phyloP scores from a whole-genome alignment of 37 sponge, comb jelly and placozoan species.

The Diacarnus erythraeanus region DNA sequence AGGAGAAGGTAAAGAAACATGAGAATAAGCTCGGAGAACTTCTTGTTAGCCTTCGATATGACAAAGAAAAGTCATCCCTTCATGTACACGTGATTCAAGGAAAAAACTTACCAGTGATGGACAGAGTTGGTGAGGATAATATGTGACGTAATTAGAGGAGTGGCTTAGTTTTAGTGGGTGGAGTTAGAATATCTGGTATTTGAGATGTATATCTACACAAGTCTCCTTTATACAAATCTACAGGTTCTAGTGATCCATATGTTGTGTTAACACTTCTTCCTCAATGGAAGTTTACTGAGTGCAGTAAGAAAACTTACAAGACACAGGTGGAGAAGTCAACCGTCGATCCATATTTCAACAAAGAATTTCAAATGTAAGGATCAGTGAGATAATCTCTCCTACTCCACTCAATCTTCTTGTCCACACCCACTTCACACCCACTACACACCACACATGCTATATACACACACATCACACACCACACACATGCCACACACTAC shows the following conservation, averaged over 20 bases:
- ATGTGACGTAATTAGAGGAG: too few relatives aligned
- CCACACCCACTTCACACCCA: background rate
- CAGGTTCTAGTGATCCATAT: conserved; percentile 61
- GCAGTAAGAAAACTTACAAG: conserved; percentile 16
- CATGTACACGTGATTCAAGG: conserved; percentile 30
- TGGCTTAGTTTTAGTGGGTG: too few relatives aligned
- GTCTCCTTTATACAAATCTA: background rate
- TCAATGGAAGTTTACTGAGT: conserved; percentile 9
- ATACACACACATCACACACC: background rate
- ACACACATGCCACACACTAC: background rate
- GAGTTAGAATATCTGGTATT: background rate
- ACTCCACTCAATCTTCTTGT: background rate
- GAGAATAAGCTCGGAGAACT: conserved; percentile 16
- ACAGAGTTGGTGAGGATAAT: conserved; percentile 34
- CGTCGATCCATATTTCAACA: conserved; percentile 55
- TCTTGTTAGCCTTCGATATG: conserved; percentile 30
- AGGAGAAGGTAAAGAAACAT: background rate
- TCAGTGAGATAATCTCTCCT: background rate
- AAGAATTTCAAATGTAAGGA: conserved; percentile 52
- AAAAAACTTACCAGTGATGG: conserved; percentile 25
- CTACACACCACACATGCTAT: background rate
- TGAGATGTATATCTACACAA: too few relatives aligned
- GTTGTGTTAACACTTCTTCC: conserved; percentile 36
- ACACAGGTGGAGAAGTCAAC: conserved; percentile 34
- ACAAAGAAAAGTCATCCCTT: conserved; percentile 10